These are phyloP conservation scores for Nannoperca obscura DNA, from an alignment of 2,797 vertebrate species.

Conservation along the genomic window DNA sequence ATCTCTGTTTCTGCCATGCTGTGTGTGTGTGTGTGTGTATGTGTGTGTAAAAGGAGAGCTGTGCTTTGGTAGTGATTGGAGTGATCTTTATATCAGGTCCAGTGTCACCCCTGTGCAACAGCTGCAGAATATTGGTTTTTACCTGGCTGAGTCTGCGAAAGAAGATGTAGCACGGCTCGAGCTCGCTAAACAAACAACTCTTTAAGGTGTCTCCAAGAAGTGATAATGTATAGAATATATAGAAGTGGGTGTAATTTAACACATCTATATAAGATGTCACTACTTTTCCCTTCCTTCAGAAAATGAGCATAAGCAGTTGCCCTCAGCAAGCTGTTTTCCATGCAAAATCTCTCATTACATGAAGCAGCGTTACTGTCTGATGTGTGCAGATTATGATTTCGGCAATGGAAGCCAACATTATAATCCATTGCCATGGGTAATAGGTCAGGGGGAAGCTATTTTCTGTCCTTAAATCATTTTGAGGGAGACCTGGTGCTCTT, in stretches of 20 bases:
- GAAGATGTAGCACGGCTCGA: not conserved
- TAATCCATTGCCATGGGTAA: conserved; percentile 56
- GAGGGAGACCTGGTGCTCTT: conserved; percentile 59
- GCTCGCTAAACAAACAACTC: conserved; percentile 27
- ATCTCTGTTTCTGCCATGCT: conserved; percentile 29
- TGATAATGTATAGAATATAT: not conserved
- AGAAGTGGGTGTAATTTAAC: not conserved
- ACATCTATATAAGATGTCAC: conserved; percentile 1
- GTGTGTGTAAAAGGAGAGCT: conserved; percentile 44
- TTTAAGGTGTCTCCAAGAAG: conserved; percentile 9
- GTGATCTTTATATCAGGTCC: conserved; percentile 47
- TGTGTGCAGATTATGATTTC: conserved; percentile 63
- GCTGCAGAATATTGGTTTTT: conserved; percentile 58
- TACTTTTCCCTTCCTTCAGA: not conserved
- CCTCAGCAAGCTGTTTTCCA: conserved; percentile 34
- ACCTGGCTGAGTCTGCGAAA: conserved; percentile 41
- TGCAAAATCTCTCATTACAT: conserved; percentile 32
- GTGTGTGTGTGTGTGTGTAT: conserved; percentile 37
- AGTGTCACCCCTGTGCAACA: conserved; percentile 53
- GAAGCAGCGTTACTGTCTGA: conserved; percentile 39
- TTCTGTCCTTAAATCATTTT: conserved; percentile 75
- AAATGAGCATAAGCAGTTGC: conserved; percentile 25
- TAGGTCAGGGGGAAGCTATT: conserved; percentile 71
- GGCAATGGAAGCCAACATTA: conserved; percentile 50
- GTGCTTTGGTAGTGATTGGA: conserved; percentile 40